Base-by-base conservation (phyloP, 2,888 invertebrate species). In the Prenolepis imparis region DNA sequence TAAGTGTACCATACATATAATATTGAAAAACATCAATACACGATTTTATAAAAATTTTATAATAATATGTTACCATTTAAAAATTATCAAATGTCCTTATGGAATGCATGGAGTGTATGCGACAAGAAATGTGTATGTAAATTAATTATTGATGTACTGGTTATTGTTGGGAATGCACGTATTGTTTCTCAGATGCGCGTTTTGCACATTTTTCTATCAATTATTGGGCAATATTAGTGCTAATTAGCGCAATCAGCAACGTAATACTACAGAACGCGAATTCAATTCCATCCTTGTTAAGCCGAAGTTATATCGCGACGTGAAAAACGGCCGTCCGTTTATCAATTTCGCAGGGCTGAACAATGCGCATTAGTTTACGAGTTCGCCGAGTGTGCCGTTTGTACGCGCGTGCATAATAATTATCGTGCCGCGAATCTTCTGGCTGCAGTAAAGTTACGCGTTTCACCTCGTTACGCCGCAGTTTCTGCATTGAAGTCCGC, bases 351-450 rank as follows among this genome's bases (percentile, higher is more conserved):
- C 72, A 28, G 15, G 59, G 9, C 44, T 59, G 44, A 80, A 78
- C 78, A 78, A 59, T 78, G 78, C 70, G 57, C 70, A 78, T 80
- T 72, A 72, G 78, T 80, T 80, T 82, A 44, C 36, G 70, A 88
- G 78, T 84, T 84, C 63, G 55, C 66, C 63, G 78, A 64, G 80
- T 67, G 52, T 80, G 39, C 39, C 57, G 15, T 70, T 77, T 66
- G 84, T 68, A 85, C 84, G 84, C 84, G 82, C 82, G 78, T 61
- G 84, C 82, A 84, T 87, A 87, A 89, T 89, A 85, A 87, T 88
- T 87, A 83, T 82, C 84, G 75, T 70, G n/a, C 70, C 63, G 85
- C 80, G 84, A 84, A 85, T 85, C 85, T 85, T 83, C 89, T 64
- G 59, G 64, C 75, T 72, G 74, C 75, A 48, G 68, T 41, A 68